phyloP scores from a whole-genome alignment of 2,113 vertebrate species.

The Hassar affinis region DNA sequence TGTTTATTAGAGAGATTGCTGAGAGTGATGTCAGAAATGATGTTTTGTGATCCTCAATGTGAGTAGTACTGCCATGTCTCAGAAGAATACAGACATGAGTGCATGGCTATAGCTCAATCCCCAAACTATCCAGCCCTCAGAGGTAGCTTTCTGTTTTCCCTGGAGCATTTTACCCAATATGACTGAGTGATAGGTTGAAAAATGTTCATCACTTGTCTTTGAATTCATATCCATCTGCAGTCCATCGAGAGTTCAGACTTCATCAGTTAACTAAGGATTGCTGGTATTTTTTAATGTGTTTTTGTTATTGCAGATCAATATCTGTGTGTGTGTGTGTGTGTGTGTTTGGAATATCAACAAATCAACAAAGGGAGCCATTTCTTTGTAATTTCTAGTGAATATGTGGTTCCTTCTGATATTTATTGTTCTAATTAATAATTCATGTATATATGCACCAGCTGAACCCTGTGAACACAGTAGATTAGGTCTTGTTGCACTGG shows the following conservation, averaged over 20 bases:
- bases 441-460: no score
- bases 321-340: not conserved
- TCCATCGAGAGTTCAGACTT: not conserved
- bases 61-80: not conserved
- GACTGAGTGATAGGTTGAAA: not conserved
- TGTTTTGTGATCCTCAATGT: not conserved
- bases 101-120: not conserved
- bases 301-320: not conserved
- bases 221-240: not conserved
- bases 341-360: not conserved
- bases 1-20: not conserved
- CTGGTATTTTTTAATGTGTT: not conserved
- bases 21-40: constrained; percentile 18
- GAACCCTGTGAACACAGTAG: no score
- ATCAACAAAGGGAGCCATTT: not conserved
- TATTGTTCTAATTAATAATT: not conserved
- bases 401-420: not conserved
- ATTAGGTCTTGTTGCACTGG: no score
- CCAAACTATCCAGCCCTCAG: not conserved
- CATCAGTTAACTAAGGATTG: not conserved
- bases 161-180: not conserved
- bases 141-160: not conserved
- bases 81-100: not conserved
- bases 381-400: not conserved
- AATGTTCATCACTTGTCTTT: not conserved